Percentiles rank a stretch among this genome's conserved stretches.
Conservation (phyloP, 1,140 invertebrate species). For the Condylostylus longicornis region DNA sequence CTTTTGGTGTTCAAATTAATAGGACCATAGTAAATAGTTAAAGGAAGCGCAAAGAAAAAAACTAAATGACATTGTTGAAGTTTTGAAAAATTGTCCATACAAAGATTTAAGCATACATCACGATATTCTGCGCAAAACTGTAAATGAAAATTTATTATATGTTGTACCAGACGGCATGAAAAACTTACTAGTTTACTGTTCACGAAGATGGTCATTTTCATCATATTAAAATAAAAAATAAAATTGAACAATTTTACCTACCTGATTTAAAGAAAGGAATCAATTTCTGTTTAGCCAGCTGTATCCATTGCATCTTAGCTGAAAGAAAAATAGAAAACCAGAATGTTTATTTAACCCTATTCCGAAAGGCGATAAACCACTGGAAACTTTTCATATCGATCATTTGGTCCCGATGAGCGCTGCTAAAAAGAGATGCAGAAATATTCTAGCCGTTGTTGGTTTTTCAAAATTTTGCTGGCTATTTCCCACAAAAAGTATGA, state of each 20-base stretch:
- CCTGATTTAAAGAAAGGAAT: background rate
- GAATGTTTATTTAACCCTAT: constrained; percentile 12
- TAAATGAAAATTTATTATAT: too few species aligned
- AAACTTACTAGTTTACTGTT: too few species aligned
- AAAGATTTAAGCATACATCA: too few species aligned
- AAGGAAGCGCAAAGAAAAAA: background rate
- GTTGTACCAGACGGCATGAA: too few species aligned
- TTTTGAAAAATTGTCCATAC: too few species aligned
- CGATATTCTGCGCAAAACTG: too few species aligned
- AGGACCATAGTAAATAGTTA: too few species aligned
- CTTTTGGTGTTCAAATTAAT: background rate
- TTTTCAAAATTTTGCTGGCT: constrained; percentile 12
- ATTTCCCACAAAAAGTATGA: constrained; percentile 13
- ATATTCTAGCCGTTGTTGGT: background rate
- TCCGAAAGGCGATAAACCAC: constrained; percentile 10
- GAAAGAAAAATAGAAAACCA: background rate
- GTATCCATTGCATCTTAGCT: background rate
- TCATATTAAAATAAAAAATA: background rate
- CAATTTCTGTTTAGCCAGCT: background rate
- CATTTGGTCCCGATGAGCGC: constrained; percentile 13
- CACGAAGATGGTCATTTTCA: too few species aligned
- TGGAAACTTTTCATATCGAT: constrained; percentile 14
- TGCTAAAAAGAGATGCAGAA: background rate
- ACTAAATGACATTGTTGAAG: background rate
- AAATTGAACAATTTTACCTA: background rate